Evolutionary conservation across 2,888 invertebrate species (phyloP).

Genomic region (Tetranychus truncatus): DNA sequence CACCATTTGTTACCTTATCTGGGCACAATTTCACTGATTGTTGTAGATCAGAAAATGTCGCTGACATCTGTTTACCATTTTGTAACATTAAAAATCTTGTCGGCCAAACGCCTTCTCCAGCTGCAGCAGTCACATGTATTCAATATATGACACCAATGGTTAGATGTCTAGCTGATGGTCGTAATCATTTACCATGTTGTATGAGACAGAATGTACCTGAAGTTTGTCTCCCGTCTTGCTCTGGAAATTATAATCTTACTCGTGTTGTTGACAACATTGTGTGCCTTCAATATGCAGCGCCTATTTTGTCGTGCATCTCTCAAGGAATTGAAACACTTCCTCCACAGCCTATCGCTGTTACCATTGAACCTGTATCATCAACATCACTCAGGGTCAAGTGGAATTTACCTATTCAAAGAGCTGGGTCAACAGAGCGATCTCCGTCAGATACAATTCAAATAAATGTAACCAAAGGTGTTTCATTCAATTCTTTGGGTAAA

Average conservation of each 20-base stretch:
- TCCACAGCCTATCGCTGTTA: slow-evolving; percentile 47
- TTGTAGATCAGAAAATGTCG: slow-evolving; percentile 50
- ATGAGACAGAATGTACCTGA: slow-evolving; percentile 60
- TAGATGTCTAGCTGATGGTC: slow-evolving; percentile 42
- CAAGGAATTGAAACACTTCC: slow-evolving; percentile 44
- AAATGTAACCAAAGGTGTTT: slow-evolving; percentile 39
- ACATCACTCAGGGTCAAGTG: slow-evolving; percentile 53
- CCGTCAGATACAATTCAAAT: slow-evolving; percentile 41
- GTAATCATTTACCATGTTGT: slow-evolving; percentile 68
- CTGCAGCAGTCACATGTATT: slow-evolving; percentile 62
- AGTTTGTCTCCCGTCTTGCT: slow-evolving; percentile 64
- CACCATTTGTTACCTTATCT: slow-evolving; percentile 1
- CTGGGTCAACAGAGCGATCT: slow-evolving; percentile 40
- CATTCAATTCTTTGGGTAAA: slow-evolving; percentile 19
- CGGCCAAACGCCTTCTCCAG: slow-evolving; percentile 53
- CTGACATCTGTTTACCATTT: slow-evolving; percentile 52
- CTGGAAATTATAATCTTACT: slow-evolving; percentile 56
- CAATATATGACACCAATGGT: slow-evolving; percentile 60
- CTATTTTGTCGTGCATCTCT: slow-evolving; percentile 49
- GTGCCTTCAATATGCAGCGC: slow-evolving; percentile 60
- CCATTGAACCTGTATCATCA: slow-evolving; percentile 52
- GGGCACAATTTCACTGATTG: slow-evolving; percentile 37
- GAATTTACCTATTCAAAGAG: slow-evolving; percentile 37
- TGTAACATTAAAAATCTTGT: slow-evolving; percentile 52
- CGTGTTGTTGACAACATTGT: slow-evolving; percentile 65